Base-by-base conservation (phyloP, 2,888 invertebrate species). In the Thera britannica region DNA sequence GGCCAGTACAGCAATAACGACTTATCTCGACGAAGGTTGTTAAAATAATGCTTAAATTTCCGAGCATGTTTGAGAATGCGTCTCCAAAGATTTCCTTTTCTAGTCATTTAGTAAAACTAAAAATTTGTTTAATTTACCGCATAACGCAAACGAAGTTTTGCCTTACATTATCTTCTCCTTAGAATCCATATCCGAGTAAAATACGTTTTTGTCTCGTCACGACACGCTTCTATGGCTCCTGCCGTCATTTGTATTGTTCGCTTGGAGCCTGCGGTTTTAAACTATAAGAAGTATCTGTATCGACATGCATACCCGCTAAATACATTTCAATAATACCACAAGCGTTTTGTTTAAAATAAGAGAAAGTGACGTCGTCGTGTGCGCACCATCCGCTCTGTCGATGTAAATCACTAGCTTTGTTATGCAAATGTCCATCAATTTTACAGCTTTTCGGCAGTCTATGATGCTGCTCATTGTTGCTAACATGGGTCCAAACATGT, bases 51-150 rank as follows among this genome's bases (percentile, higher is more conserved):
- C 23, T 23, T 23, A 23, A 23, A 23, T 23, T 23, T 23, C 23
- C 23, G 23, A 23, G 23, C 23, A 23, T 23, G 23, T 23, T 23
- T 23, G 23, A 23, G 23, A 63, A 62, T 58, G 69, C 83, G 71
- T 75, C 85, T 88, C 86, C 72, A 79, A 65, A 58, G 77, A 73
- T 82, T 81, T 79, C 63, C 77, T 79, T 57, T 79, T 79, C 79
- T 77, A 71, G 73, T 79, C 80, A 80, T 84, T 87, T 86, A 88
- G 83, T 82, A 82, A 79, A 83, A 82, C 78, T 83, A 88, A 90
- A 89, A 87, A 89, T 86, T 82, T 83, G 79, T 86, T 90, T 89
- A 90, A 91, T 92, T 90, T 91, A 85, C 87, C 87, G 89, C 88
- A 84, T 87, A 88, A 89, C 88, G 88, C 87, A 88, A 90, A 85